Evolutionary conservation across 2,888 invertebrate genomes (phyloP).

Genomic region (Netelia melanura): DNA sequence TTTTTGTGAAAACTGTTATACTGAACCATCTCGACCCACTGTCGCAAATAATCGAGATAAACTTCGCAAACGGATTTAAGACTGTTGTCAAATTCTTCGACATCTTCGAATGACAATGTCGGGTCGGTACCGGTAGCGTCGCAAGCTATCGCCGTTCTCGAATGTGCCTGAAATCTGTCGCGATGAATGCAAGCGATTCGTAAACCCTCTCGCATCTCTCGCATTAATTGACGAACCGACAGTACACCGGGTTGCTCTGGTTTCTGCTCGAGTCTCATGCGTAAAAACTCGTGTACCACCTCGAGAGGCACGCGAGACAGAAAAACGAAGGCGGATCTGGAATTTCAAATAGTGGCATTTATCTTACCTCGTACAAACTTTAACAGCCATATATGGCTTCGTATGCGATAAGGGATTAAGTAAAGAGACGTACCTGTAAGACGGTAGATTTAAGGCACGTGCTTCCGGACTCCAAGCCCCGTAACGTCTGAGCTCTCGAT

Average conservation of each 20-base stretch:
- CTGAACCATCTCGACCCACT: constrained; percentile 91
- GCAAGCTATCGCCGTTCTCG: constrained; percentile 87
- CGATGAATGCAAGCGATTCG: constrained; percentile 93
- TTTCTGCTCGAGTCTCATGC: constrained; percentile 93
- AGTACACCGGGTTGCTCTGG: constrained; percentile 94
- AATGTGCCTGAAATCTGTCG: constrained; percentile 90
- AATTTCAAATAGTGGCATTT: constrained; percentile 12
- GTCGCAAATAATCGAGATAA: constrained; percentile 94
- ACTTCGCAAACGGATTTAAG: constrained; percentile 91
- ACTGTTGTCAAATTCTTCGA: constrained; percentile 91
- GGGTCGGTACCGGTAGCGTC: constrained; percentile 83
- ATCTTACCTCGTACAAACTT: background rate
- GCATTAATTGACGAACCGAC: constrained; percentile 94
- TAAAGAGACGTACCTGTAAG: constrained; percentile 87
- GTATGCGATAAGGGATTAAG: no score
- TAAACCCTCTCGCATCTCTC: constrained; percentile 96
- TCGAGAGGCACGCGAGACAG: constrained; percentile 94
- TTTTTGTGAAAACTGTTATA: constrained; percentile 89
- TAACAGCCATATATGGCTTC: no score
- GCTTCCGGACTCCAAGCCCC: constrained; percentile 93
- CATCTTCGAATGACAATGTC: constrained; percentile 83
- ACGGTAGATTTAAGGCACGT: constrained; percentile 92
- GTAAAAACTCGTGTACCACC: constrained; percentile 96
- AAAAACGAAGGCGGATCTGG: constrained; percentile 92
- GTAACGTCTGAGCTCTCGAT: constrained; percentile 87